Evolutionary conservation across 1,140 invertebrate species (phyloP), one percentile per base, ranked within the genome.

Genomic region (Brachionus rotundiformis): DNA sequence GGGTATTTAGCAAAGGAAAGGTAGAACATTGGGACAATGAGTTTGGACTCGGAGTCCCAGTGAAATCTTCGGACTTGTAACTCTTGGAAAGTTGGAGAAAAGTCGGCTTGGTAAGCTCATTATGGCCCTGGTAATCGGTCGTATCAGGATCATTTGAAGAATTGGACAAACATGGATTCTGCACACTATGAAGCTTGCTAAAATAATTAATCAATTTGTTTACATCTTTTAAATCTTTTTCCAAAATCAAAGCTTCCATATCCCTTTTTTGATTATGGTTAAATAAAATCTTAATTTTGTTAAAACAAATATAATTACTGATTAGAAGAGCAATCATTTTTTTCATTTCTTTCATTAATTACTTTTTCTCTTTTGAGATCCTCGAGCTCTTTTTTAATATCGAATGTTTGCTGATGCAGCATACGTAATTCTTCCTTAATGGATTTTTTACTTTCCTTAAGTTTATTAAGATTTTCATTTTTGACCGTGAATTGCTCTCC

Each of bases 121-220:
- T 25, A 8, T 44, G 36, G 19, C 8, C 10, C 1, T 31, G 39
- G 3, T 27, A 11, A 73, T 68, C 33, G 10, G 29, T 33, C 13
- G 19, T 19, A 16, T 68, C 29, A 3, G n/a, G n/a, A 10, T 29
- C 25, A 63, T 63, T 29, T 29, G 25, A 19, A 33, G 4, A 33
- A 63, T 63, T 29, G 13, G 29, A 31, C 25, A 36, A 36, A 39
- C 36, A 68, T 19, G 63, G 16, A 19, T 29, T 11, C 44, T 41
- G 36, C 23, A 8, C 7, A 23, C 44, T 8, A 25, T 73, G 39
- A 3, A 73, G 68, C 25, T 11, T 73, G 13, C 41, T 19, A 73
- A 73, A 73, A 73, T 73, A 73, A 27, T 44, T 44, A n/a, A 41
- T 44, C 13, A 73, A 11, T 25, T 73, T 73, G 29, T 73, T 73